phyloP scores from a whole-genome alignment of 2,113 vertebrate genomes.

The Garra rufa region DNA sequence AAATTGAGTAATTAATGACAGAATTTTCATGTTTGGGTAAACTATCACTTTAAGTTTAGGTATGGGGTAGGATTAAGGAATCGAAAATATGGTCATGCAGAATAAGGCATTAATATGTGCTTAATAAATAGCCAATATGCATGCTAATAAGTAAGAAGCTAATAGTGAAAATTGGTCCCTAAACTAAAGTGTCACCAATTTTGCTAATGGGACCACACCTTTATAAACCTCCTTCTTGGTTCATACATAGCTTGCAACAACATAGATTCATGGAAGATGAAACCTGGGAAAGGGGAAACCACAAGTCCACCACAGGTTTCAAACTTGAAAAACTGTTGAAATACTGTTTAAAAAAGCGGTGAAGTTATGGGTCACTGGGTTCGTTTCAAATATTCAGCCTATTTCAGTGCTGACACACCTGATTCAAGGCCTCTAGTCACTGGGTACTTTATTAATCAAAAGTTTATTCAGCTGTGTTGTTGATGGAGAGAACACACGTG shows the following conservation, averaged over 20 bases:
- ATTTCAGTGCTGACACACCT: slow-evolving; percentile 29
- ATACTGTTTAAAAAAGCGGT: slow-evolving; percentile 16
- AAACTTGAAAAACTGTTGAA: slow-evolving; percentile 2
- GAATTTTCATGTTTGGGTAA: too few species aligned
- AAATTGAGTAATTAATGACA: too few species aligned
- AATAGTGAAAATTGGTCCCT: too few species aligned
- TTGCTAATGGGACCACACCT: background rate
- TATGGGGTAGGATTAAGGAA: too few species aligned
- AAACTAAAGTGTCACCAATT: too few species aligned
- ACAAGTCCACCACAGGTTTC: background rate
- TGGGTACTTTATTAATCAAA: slow-evolving; percentile 45
- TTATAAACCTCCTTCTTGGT: background rate
- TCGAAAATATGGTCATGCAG: background rate
- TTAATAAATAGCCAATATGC: background rate
- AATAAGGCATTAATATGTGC: background rate
- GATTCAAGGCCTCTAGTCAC: slow-evolving; percentile 36
- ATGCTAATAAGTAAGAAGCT: background rate
- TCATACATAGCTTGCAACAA: background rate
- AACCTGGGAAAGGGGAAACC: slow-evolving; percentile 6
- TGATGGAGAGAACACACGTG: slow-evolving; percentile 36
- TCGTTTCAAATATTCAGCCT: slow-evolving; percentile 26
- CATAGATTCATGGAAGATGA: background rate
- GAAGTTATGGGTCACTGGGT: slow-evolving; percentile 38
- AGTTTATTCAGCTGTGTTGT: slow-evolving; percentile 58
- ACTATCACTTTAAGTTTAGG: too few species aligned